Evolutionary conservation across 1,140 invertebrate genomes (phyloP).

Genomic region (Helicorthomorpha holstii): DNA sequence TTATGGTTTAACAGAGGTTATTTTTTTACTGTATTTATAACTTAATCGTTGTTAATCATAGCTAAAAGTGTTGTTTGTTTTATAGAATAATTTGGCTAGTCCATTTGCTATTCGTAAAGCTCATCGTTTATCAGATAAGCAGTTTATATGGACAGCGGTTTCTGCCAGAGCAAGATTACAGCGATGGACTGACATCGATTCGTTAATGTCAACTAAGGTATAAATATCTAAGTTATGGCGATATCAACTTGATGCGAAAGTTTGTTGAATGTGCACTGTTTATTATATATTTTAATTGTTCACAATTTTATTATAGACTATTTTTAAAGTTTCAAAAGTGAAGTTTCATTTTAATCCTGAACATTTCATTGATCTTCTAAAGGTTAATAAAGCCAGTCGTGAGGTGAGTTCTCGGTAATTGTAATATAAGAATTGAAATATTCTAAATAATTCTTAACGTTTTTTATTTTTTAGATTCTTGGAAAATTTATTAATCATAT

Average conservation of each 20-base stretch:
- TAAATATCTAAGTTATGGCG: too few species aligned
- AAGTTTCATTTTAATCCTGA: neutral
- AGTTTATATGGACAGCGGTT: neutral
- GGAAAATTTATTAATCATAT: neutral
- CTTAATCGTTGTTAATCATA: too few species aligned
- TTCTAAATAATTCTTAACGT: too few species aligned
- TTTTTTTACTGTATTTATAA: too few species aligned
- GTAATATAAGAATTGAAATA: neutral
- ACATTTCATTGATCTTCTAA: neutral
- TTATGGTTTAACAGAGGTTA: neutral
- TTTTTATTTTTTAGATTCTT: neutral
- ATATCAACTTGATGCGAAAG: too few species aligned
- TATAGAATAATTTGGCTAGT: neutral
- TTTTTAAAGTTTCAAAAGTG: neutral
- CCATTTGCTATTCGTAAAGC: neutral
- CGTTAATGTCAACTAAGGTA: neutral
- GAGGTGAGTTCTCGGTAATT: neutral
- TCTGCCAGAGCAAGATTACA: neutral
- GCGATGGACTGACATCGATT: neutral
- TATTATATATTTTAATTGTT: too few species aligned
- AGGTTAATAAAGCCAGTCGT: neutral
- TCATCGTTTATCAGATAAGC: neutral
- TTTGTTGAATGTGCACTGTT: too few species aligned
- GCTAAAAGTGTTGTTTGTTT: neutral
- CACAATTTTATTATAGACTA: neutral